These are phyloP conservation scores for Bettongia penicillata DNA, from an alignment of 2,113 vertebrate genomes.

Conservation along the genomic window DNA sequence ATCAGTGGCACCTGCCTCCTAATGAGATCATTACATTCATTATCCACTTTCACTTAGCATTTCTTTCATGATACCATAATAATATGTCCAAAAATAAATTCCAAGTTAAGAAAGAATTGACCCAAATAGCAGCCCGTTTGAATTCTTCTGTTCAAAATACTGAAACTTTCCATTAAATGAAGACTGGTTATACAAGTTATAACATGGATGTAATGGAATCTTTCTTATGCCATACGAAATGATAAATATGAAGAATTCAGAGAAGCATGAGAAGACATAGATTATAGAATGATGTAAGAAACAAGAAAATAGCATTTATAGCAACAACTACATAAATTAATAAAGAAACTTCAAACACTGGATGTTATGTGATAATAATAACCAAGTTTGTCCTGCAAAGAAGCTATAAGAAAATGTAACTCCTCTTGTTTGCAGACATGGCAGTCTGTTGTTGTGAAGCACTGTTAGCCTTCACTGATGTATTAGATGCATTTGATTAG, in stretches of 20 bases:
- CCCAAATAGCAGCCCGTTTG: not conserved
- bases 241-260: not conserved
- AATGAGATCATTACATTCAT: not conserved
- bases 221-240: not conserved
- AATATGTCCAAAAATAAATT: not conserved
- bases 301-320: not conserved
- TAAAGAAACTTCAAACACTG: not conserved
- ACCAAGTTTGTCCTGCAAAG: not conserved
- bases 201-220: not conserved
- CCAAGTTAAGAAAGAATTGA: not conserved
- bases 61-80: not conserved
- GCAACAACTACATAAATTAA: not conserved
- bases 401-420: not conserved
- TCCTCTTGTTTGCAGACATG: not conserved
- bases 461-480: not conserved
- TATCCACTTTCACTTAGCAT: not conserved
- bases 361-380: not conserved
- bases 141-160: not conserved
- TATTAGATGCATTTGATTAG: not conserved
- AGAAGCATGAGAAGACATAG: not conserved
- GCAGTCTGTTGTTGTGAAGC: not conserved
- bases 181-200: not conserved
- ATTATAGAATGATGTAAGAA: not conserved
- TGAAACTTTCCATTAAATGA: not conserved
- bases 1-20: not conserved